These are phyloP conservation scores for Gallinago solitaria DNA, from an alignment of 2,797 vertebrate genomes.

Conservation along the genomic window DNA sequence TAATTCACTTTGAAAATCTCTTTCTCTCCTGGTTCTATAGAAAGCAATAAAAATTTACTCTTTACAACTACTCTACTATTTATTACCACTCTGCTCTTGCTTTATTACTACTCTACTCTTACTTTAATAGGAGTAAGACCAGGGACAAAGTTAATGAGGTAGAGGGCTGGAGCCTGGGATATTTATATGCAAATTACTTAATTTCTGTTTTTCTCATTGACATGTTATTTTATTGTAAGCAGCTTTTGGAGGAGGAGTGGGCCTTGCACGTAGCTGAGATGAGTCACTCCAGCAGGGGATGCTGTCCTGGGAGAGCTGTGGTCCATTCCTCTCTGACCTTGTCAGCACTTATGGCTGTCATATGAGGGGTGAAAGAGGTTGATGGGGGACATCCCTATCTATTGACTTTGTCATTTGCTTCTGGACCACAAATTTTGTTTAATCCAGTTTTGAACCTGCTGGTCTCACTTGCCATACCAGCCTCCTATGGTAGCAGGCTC, in stretches of 20 bases:
- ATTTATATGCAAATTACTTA: accelerated
- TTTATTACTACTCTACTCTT: background rate
- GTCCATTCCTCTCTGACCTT: background rate
- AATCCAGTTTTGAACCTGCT: background rate
- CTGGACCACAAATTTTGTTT: background rate
- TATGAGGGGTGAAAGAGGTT: accelerated
- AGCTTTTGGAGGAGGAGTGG: background rate
- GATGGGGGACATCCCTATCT: background rate
- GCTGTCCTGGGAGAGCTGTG: background rate
- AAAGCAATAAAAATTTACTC: background rate
- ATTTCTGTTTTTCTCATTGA: accelerated
- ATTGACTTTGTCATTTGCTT: background rate
- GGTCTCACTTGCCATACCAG: background rate
- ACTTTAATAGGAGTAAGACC: background rate
- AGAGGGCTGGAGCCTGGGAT: background rate
- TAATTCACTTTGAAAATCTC: background rate
- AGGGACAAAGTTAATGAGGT: background rate
- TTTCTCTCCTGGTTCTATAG: background rate
- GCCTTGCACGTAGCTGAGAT: background rate
- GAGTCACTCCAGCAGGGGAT: background rate
- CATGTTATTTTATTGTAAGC: background rate
- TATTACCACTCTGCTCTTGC: background rate
- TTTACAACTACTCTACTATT: background rate
- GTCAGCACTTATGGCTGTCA: no score
- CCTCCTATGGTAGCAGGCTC: background rate